Percentiles rank a stretch among this genome's conserved stretches.
Evolutionary conservation across 2,797 vertebrate species (phyloP).

Genomic region (Tragelaphus eurycerus): DNA sequence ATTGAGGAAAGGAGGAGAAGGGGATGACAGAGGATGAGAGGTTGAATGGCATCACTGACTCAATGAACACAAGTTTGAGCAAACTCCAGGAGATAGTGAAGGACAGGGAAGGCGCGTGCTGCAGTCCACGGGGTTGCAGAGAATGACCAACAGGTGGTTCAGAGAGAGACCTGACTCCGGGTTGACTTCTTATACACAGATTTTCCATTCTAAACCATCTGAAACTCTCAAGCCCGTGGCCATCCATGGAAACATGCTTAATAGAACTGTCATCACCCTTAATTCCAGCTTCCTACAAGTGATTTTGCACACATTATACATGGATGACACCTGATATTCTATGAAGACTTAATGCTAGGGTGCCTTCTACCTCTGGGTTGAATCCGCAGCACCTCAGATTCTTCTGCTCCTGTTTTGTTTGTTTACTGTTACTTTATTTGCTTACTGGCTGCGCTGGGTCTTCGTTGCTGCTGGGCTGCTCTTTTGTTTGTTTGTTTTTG

Average conservation of each 20-base stretch:
- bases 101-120: not conserved
- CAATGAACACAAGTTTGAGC: not conserved
- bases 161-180: not conserved
- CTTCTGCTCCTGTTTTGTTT: not conserved
- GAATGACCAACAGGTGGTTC: not conserved
- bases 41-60: not conserved
- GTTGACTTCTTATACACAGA: not conserved
- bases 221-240: not conserved
- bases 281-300: not conserved
- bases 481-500: not conserved
- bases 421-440: not conserved
- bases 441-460: not conserved
- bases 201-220: not conserved
- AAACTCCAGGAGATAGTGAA: not conserved
- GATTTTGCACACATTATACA: not conserved
- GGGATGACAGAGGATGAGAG: not conserved
- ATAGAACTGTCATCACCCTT: not conserved
- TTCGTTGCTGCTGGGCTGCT: not conserved
- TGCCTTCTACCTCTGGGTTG: not conserved
- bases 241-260: not conserved
- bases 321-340: rapidly evolving
- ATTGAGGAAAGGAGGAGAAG: not conserved
- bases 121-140: not conserved
- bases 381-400: not conserved
- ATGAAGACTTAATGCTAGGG: rapidly evolving